phyloP scores from a whole-genome alignment of 1,140 invertebrate species.

The Capitella teleta region DNA sequence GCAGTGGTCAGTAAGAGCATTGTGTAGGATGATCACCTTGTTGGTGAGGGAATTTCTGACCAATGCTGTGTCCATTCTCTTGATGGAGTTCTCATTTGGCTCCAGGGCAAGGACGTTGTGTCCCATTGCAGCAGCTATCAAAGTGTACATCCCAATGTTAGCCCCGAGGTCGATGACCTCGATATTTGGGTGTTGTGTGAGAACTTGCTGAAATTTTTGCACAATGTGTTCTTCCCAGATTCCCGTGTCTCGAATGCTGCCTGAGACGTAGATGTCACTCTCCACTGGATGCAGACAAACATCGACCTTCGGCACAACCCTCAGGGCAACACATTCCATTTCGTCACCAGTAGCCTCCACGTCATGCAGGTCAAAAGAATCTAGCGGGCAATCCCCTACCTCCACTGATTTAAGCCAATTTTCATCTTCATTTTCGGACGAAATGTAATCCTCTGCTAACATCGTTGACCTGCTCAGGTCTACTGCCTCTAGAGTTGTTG shows the following conservation, averaged over 20 bases:
- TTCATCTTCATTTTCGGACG: no score
- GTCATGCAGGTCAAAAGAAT: no score
- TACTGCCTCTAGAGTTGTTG: no score
- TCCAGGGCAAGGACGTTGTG: slow-evolving; percentile 17
- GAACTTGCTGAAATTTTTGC: not conserved
- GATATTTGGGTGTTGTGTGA: slow-evolving; percentile 4
- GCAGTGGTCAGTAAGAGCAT: not conserved
- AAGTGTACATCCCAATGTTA: slow-evolving; percentile 16
- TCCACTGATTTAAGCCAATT: no score
- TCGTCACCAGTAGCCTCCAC: no score
- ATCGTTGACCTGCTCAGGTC: no score
- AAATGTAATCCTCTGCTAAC: no score
- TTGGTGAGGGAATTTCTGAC: not conserved
- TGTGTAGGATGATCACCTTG: not conserved
- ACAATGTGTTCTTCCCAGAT: not conserved
- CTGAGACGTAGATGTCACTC: not conserved
- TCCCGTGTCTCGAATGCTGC: not conserved
- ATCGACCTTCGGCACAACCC: not conserved
- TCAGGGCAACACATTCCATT: not conserved
- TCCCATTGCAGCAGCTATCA: slow-evolving; percentile 16
- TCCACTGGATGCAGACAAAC: not conserved
- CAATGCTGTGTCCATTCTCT: not conserved
- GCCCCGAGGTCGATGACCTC: slow-evolving; percentile 17
- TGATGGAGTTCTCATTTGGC: slow-evolving; percentile 2
- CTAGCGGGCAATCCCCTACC: no score